Evolutionary conservation across 2,888 invertebrate genomes (phyloP).

Genomic region (Microplitis deprimator): DNA sequence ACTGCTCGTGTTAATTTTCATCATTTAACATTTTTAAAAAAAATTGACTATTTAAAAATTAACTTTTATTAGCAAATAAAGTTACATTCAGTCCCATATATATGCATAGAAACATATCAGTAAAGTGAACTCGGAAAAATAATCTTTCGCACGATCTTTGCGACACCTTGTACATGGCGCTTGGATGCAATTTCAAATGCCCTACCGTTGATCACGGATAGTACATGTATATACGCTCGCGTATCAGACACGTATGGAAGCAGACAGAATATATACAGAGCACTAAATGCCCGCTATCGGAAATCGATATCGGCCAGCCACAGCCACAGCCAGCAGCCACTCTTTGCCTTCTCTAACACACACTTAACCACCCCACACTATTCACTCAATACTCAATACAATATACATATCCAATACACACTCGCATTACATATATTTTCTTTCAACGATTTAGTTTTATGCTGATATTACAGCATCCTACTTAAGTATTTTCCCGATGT

Average conservation of each 20-base stretch:
- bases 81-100: no score
- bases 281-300: slow-evolving; percentile 69
- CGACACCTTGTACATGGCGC: slow-evolving; percentile 53
- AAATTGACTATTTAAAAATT: no score
- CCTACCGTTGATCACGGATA: slow-evolving; percentile 43
- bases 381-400: slow-evolving; percentile 13
- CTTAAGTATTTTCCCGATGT: no score
- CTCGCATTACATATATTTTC: slow-evolving; percentile 6
- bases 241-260: slow-evolving; percentile 64
- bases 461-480: not conserved
- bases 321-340: slow-evolving; percentile 63
- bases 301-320: slow-evolving; percentile 69
- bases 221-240: slow-evolving; percentile 46
- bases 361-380: slow-evolving; percentile 44
- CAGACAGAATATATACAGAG: slow-evolving; percentile 66
- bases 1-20: no score
- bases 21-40: no score
- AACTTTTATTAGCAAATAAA: no score
- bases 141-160: slow-evolving; percentile 30
- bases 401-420: not conserved
- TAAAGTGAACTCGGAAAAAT: not conserved
- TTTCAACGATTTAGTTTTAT: not conserved
- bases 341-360: slow-evolving; percentile 54
- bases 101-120: no score
- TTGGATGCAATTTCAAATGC: slow-evolving; percentile 58